Conservation (phyloP, 2,888 invertebrate genomes). For the Mycalesis mineus region DNA sequence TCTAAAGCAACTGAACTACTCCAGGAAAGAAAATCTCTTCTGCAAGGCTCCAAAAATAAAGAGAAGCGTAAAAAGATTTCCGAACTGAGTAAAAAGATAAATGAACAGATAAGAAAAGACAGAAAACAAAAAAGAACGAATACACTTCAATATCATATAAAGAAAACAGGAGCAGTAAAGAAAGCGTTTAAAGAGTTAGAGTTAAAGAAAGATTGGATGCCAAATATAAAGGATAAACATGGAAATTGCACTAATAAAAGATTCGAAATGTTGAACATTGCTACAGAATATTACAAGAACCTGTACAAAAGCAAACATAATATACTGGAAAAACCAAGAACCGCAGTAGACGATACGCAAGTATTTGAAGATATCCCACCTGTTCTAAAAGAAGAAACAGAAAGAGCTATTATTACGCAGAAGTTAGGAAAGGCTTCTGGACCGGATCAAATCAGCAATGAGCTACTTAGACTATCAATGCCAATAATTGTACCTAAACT, state of each 20-base stretch:
- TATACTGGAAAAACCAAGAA: not conserved
- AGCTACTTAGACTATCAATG: constrained; percentile 29
- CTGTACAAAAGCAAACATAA: not conserved
- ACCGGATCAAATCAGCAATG: constrained; percentile 31
- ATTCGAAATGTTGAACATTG: not conserved
- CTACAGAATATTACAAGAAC: not conserved
- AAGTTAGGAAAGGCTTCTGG: constrained; percentile 35
- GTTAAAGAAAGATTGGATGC: constrained; percentile 8
- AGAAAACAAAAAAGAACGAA: constrained; percentile 5
- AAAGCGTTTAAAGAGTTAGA: constrained; percentile 10
- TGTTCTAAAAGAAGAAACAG: constrained; percentile 32
- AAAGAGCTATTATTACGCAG: constrained; percentile 32
- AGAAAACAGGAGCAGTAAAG: constrained; percentile 8
- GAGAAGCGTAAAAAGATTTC: not conserved
- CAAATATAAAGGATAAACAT: constrained; percentile 1
- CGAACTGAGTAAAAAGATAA: constrained; percentile 13
- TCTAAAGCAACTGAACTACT: constrained; percentile 9
- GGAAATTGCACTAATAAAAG: not conserved
- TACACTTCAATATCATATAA: constrained; percentile 5
- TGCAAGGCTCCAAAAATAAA: not conserved
- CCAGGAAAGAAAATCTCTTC: not conserved
- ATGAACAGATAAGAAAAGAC: constrained; percentile 7
- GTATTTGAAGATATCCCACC: constrained; percentile 15
- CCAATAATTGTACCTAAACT: constrained; percentile 19
- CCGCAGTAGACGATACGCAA: too few species aligned